Percentiles rank a stretch among this genome's conserved stretches.
Conservation (phyloP, 2,888 invertebrate genomes). For the Caenorhabditis angaria region DNA sequence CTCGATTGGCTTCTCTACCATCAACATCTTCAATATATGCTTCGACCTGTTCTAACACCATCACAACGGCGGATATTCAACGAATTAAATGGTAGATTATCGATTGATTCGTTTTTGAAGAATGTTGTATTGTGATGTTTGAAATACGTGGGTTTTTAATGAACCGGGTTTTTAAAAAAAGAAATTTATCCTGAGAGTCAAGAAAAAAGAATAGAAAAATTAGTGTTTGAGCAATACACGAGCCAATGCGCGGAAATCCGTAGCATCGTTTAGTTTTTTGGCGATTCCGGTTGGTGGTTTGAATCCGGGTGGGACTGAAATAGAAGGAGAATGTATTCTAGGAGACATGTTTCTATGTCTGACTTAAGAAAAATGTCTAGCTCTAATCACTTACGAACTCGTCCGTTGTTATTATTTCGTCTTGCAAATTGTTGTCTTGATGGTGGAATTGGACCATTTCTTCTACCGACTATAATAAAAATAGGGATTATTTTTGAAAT, state of each 20-base stretch:
- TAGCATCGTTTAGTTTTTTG: slow-evolving; percentile 37
- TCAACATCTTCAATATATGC: slow-evolving; percentile 95
- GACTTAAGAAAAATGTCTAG: neutral
- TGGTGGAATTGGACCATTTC: neutral
- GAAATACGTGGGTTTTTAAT: neutral
- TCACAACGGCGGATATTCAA: slow-evolving; percentile 77
- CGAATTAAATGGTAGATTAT: slow-evolving; percentile 46
- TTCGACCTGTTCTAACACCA: slow-evolving; percentile 83
- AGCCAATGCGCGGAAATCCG: slow-evolving; percentile 38
- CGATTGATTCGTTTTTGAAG: slow-evolving; percentile 41
- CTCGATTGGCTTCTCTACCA: slow-evolving; percentile 88
- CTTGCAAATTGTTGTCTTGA: neutral
- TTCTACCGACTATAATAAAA: neutral
- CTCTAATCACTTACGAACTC: neutral
- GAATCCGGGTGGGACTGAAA: slow-evolving; percentile 33
- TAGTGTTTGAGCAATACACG: slow-evolving; percentile 35
- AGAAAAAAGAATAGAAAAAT: neutral
- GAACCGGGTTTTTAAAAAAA: neutral
- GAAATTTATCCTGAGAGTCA: neutral
- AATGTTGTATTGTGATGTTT: neutral
- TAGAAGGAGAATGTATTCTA: neutral
- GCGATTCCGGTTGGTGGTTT: slow-evolving; percentile 42
- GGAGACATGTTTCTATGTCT: no score
- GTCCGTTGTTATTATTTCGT: neutral
- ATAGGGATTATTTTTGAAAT: neutral